Conservation (phyloP, 2,888 invertebrate genomes). For the Cryptophagus acutangulus region DNA sequence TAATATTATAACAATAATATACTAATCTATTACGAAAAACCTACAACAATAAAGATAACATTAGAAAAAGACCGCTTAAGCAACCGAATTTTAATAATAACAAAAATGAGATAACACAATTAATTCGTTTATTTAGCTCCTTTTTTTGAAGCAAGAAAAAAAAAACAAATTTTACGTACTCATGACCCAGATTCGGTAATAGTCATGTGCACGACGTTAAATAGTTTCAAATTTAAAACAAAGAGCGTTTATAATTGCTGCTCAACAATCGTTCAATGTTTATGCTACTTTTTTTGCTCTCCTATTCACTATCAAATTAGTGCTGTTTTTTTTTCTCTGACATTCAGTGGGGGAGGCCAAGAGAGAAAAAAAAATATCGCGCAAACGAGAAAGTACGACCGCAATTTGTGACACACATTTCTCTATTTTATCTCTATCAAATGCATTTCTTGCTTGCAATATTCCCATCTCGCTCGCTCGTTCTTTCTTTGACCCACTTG, state of each 20-base stretch:
- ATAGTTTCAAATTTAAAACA: conserved; percentile 7
- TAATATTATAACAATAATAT: too few relatives aligned
- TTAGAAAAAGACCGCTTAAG: too few relatives aligned
- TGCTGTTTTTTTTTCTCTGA: too few relatives aligned
- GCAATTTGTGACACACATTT: conserved; percentile 42
- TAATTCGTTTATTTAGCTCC: too few relatives aligned
- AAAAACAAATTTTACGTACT: conserved; percentile 1
- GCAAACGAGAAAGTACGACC: conserved; percentile 38
- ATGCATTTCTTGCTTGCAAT: conserved; percentile 24
- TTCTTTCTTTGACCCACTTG: conserved; percentile 47
- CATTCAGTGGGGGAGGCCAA: too few relatives aligned
- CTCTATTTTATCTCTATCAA: conserved; percentile 37
- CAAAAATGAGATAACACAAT: not conserved
- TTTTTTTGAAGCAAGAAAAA: too few relatives aligned
- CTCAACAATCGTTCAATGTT: conserved; percentile 4
- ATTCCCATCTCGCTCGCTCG: conserved; percentile 32
- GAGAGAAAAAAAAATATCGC: conserved; percentile 21
- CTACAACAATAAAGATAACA: conserved; percentile 1
- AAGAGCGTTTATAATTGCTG: too few relatives aligned
- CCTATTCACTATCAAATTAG: too few relatives aligned
- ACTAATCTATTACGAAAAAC: too few relatives aligned
- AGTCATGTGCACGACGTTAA: not conserved
- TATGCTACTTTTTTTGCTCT: not conserved
- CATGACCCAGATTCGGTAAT: conserved; percentile 4
- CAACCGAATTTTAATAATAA: not conserved